Evolutionary conservation across 2,113 vertebrate species (phyloP).

Genomic region (Ameiurus melas): DNA sequence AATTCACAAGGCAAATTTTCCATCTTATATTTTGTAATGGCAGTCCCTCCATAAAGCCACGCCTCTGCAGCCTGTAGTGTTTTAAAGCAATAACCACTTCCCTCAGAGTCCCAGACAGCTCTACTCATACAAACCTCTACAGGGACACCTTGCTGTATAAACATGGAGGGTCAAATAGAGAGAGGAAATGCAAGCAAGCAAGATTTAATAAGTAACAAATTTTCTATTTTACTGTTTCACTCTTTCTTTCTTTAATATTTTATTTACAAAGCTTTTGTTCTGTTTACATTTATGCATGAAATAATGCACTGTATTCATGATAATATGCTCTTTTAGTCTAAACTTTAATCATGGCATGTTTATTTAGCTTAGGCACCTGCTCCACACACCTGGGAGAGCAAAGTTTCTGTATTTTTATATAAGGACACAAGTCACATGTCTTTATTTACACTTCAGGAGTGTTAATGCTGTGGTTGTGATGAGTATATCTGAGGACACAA

Average conservation of each 20-base stretch:
- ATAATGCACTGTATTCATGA: not conserved
- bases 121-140: not conserved
- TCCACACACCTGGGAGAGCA: not conserved
- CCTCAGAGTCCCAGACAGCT: not conserved
- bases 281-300: not conserved
- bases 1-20: constrained; percentile 7
- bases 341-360: not conserved
- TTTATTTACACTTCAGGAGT: not conserved
- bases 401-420: not conserved
- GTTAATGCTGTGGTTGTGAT: too few relatives aligned
- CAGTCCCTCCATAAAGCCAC: constrained; percentile 30
- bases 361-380: not conserved
- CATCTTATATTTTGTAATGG: constrained; percentile 31
- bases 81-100: constrained; percentile 11
- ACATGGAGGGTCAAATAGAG: constrained; percentile 70
- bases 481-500: not conserved
- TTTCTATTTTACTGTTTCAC: not conserved
- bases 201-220: constrained; percentile 76
- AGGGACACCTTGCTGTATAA: constrained; percentile 46
- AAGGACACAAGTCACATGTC: too few relatives aligned
- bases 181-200: constrained; percentile 63
- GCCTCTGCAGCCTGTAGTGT: constrained; percentile 24
- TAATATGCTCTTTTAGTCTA: not conserved
- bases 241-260: not conserved
- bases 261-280: not conserved